These are phyloP conservation scores for Dichetophora obliterata DNA, from an alignment of 2,888 invertebrate species.

Conservation along the genomic window DNA sequence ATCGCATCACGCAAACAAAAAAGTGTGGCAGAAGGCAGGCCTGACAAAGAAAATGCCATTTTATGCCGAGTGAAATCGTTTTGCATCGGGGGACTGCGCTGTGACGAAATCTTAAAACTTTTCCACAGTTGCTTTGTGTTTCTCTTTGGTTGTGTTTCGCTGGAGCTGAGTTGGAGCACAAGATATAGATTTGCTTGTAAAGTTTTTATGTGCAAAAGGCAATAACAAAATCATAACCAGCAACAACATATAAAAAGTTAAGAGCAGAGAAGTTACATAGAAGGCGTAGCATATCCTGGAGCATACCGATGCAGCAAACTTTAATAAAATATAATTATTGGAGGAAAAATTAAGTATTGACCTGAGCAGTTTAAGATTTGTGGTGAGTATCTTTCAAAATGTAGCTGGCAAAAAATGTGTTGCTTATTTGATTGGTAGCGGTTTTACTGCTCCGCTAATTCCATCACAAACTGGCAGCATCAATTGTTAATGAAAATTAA, in stretches of 20 bases:
- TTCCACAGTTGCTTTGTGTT: slow-evolving; percentile 16
- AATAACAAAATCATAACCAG: neutral
- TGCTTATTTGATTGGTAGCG: neutral
- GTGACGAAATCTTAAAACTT: neutral
- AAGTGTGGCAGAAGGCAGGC: neutral
- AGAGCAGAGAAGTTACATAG: too few species aligned
- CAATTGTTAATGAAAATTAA: too few species aligned
- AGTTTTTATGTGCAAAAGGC: neutral
- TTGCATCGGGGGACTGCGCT: neutral
- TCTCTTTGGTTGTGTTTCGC: slow-evolving; percentile 5
- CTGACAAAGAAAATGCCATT: neutral
- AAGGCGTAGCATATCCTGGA: too few species aligned
- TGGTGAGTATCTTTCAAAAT: neutral
- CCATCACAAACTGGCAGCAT: neutral
- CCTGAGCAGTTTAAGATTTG: neutral
- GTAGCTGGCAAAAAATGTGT: neutral
- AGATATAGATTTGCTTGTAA: neutral
- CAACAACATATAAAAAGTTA: neutral
- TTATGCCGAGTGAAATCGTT: neutral
- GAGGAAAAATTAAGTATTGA: neutral
- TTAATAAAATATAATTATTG: neutral
- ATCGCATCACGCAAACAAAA: neutral
- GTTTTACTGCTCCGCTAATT: too few species aligned
- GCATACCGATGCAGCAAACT: neutral
- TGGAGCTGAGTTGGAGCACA: neutral